Evolutionary conservation across 2,113 vertebrate genomes (phyloP).

Genomic region (Myotis davidii): DNA sequence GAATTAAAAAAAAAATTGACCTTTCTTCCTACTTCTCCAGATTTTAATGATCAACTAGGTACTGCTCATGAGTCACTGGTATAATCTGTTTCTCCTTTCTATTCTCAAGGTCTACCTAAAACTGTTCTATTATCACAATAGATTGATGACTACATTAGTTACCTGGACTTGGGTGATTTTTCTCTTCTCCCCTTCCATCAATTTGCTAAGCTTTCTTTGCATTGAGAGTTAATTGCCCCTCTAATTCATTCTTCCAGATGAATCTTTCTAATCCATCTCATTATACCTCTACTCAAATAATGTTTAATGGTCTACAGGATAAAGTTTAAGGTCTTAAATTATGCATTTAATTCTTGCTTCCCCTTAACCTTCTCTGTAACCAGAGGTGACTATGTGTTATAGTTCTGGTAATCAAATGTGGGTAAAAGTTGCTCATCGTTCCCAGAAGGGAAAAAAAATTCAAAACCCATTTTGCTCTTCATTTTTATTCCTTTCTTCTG

Average conservation of each 20-base stretch:
- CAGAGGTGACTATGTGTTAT: not conserved
- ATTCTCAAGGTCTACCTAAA: not conserved
- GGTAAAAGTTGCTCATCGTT: not conserved
- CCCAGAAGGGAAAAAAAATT: not conserved
- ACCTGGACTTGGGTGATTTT: not conserved
- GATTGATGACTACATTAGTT: not conserved
- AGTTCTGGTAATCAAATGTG: slow-evolving; percentile 3
- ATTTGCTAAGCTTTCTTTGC: slow-evolving; percentile 3
- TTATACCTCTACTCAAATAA: not conserved
- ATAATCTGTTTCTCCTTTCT: not conserved
- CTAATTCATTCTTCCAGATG: slow-evolving; percentile 18
- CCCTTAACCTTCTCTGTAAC: not conserved
- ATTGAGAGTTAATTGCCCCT: not conserved
- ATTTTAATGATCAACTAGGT: not conserved
- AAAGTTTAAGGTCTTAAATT: slow-evolving; percentile 49
- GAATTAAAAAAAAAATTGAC: not conserved
- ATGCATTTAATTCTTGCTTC: not conserved
- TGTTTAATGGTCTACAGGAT: not conserved
- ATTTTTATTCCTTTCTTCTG: slow-evolving; percentile 25
- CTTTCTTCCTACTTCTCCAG: not conserved
- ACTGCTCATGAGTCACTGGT: not conserved
- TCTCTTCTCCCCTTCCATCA: not conserved
- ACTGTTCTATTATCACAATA: not conserved
- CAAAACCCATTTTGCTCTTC: not conserved
- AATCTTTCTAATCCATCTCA: not conserved